Evolutionary conservation across 1,140 invertebrate genomes (phyloP).

Genomic region (Bathynomus jamesi): DNA sequence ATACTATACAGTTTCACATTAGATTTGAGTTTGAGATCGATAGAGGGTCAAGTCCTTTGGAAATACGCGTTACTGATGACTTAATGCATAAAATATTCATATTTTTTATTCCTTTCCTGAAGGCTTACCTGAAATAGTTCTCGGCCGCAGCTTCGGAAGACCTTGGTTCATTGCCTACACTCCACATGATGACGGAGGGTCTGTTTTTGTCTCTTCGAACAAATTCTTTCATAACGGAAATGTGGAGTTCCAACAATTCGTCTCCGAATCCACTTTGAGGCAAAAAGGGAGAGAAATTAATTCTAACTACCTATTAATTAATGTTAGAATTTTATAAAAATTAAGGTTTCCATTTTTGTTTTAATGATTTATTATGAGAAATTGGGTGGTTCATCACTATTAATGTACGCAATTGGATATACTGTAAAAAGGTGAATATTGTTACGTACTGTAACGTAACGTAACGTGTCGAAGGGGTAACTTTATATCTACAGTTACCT

Average conservation of each 20-base stretch:
- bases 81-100: slow-evolving; percentile 38
- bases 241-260: slow-evolving; percentile 66
- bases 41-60: slow-evolving; percentile 73
- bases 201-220: slow-evolving; percentile 86
- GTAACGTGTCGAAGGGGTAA: too few relatives aligned
- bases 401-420: too few relatives aligned
- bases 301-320: too few relatives aligned
- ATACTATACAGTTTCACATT: slow-evolving; percentile 96
- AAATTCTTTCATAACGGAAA: slow-evolving; percentile 71
- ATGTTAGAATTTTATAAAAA: too few relatives aligned
- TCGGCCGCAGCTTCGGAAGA: slow-evolving; percentile 58
- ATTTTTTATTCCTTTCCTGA: too few relatives aligned
- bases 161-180: slow-evolving; percentile 86
- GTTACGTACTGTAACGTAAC: too few relatives aligned
- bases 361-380: too few relatives aligned
- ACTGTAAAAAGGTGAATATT: too few relatives aligned
- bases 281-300: too few relatives aligned
- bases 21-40: slow-evolving; percentile 86
- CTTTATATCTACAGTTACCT: too few relatives aligned
- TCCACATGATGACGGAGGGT: slow-evolving; percentile 92
- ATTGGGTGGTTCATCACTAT: too few relatives aligned
- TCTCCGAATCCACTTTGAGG: slow-evolving; percentile 40
- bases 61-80: slow-evolving; percentile 71
- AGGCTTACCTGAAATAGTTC: slow-evolving; percentile 71
- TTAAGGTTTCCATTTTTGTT: too few relatives aligned